Evolutionary conservation across 2,888 invertebrate genomes (phyloP).

Genomic region (Epistrophe eligans): DNA sequence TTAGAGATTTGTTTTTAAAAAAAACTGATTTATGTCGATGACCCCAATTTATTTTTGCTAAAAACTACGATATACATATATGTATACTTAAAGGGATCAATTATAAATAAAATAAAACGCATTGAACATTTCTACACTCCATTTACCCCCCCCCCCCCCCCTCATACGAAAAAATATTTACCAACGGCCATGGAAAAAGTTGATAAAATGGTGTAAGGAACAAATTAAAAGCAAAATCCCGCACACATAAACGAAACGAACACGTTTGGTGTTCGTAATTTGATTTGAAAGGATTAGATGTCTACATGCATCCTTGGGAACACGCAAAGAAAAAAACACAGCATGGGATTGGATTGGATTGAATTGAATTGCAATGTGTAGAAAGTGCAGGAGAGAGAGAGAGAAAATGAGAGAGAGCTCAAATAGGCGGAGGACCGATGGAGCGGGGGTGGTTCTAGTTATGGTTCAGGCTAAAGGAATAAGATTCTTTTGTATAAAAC

Average conservation of each 20-base stretch:
- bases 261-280: slow-evolving; percentile 74
- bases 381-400: not conserved
- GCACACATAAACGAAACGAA: slow-evolving; percentile 66
- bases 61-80: too few species aligned
- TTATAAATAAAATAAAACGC: too few species aligned
- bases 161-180: not conserved
- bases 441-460: not conserved
- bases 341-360: slow-evolving; percentile 42
- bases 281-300: slow-evolving; percentile 76
- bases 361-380: slow-evolving; percentile 35
- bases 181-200: not conserved
- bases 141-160: too few species aligned
- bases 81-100: too few species aligned
- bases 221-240: slow-evolving; percentile 65
- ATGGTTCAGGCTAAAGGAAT: slow-evolving; percentile 3
- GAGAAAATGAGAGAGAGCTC: not conserved
- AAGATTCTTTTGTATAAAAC: slow-evolving; percentile 60
- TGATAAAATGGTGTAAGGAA: slow-evolving; percentile 49
- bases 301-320: slow-evolving; percentile 74
- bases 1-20: too few species aligned
- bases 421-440: not conserved
- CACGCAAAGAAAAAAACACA: slow-evolving; percentile 73
- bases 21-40: too few species aligned
- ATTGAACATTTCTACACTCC: too few species aligned
- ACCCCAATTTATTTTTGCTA: too few species aligned